Evolutionary conservation across 2,888 invertebrate species (phyloP), one percentile per base, ranked within the genome.

Genomic region (Drosophila longiperda): DNA sequence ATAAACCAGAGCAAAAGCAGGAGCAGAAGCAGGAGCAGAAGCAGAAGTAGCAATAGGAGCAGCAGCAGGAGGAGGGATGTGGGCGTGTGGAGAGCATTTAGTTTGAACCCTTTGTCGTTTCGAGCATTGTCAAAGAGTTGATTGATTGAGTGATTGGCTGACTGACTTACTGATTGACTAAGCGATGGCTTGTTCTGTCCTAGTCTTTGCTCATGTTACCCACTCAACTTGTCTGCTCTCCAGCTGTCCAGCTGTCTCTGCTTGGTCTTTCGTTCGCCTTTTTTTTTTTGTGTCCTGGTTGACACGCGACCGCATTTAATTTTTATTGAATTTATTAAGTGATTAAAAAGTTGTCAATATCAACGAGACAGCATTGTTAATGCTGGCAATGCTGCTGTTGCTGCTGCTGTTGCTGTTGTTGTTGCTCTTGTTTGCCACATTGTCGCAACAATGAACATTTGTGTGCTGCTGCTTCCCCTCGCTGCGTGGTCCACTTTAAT

Each of bases 321-420:
- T 92, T 80, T 91, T 91, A 91, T 91, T 92, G 89, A 90, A 91
- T 91, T 91, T 91, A 91, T 91, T 91, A 91, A 91, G 91, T 92
- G 92, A 91, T 91, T 91, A 92, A 91, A 91, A 91, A 87, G 92
- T 91, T 91, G 92, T 90, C 92, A 90, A 90, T 91, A 89, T 87
- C 89, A 85, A 84, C 82, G 89, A 75, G 75, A 78, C 80, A 55
- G 80, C 74, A 87, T 81, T 83, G 82, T 78, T 77, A 75, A 66
- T 77, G 74, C 50, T 71, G 38, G 29, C 49, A 53, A 69, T 75
- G 77, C 49, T 74, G 42, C 26, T 53, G 50, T 77, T 82, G 83
- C 73, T 76, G 73, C 66, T 77, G 75, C 45, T 73, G 36, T 45
- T 58, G 54, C 12, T 58, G 62, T 80, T 75, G 29, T 6, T 29